Percentiles rank a stretch among this genome's conserved stretches.
These are phyloP conservation scores for Galagoides demidoff DNA, from an alignment of 2,797 vertebrate species.

Conservation along the genomic window DNA sequence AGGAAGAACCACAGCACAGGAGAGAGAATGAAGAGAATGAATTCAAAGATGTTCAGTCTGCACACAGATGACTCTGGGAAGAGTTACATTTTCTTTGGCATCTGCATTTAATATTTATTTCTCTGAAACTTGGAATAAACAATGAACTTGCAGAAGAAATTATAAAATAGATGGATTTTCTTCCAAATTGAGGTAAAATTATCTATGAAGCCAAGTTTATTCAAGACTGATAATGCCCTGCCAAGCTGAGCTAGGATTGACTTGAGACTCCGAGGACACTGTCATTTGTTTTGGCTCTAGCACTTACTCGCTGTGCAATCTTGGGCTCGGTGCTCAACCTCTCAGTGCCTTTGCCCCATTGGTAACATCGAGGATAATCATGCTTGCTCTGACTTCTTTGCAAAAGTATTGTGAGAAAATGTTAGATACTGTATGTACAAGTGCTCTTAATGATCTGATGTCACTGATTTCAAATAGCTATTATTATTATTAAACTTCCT, in stretches of 20 bases:
- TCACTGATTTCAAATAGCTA: not conserved
- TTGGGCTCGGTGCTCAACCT: not conserved
- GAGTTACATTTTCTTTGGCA: conserved; percentile 25
- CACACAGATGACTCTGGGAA: not conserved
- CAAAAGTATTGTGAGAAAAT: not conserved
- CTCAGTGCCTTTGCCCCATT: not conserved
- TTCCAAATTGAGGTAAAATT: not conserved
- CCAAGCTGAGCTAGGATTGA: not conserved
- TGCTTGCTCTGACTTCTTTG: not conserved
- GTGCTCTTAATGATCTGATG: not conserved
- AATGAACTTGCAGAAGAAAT: conserved; percentile 16
- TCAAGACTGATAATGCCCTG: not conserved
- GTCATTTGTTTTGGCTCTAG: not conserved
- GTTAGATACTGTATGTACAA: not conserved
- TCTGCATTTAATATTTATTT: conserved; percentile 42
- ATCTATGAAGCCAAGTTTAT: not conserved
- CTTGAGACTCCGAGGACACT: not conserved
- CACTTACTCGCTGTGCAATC: not conserved
- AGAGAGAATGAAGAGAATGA: not conserved
- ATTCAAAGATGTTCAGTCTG: not conserved
- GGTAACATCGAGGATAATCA: not conserved
- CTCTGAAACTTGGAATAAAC: not conserved
- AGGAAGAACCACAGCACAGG: not conserved
- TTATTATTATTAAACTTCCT: not conserved
- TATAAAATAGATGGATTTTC: not conserved